phyloP scores from a whole-genome alignment of 2,113 vertebrate species.

The Proterorhinus semilunaris region DNA sequence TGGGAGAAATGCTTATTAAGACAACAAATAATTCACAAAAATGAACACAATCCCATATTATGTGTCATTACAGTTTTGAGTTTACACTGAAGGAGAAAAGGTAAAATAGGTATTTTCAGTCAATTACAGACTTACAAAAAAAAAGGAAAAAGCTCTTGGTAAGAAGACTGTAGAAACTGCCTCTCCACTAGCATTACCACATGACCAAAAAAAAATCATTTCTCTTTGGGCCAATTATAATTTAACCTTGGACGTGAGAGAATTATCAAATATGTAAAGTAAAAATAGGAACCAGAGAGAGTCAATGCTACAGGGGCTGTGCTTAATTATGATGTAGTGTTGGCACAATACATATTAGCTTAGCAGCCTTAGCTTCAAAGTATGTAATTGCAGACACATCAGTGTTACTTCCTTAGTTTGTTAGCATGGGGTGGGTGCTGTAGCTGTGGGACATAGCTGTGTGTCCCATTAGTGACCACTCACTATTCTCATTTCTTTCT shows the following conservation, averaged over 20 bases:
- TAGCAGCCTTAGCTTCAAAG: neutral
- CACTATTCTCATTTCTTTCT: constrained; percentile 33
- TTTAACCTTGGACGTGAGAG: constrained; percentile 8
- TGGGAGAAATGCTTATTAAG: neutral
- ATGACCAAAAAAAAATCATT: constrained; percentile 1
- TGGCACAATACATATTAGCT: constrained; percentile 7
- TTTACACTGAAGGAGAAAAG: too few relatives aligned
- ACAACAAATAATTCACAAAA: neutral
- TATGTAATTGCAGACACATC: neutral
- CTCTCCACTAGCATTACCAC: neutral
- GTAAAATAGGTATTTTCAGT: neutral
- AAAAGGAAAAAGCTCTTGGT: neutral
- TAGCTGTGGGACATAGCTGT: constrained; percentile 36
- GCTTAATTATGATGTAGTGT: constrained; percentile 2
- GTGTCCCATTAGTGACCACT: constrained; percentile 57
- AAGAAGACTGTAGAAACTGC: neutral
- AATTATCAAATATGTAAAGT: constrained; percentile 12
- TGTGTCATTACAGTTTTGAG: too few relatives aligned
- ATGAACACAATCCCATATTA: neutral
- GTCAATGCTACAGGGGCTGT: constrained; percentile 3
- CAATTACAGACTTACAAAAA: neutral
- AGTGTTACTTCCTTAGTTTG: constrained; percentile 14
- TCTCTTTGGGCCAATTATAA: constrained; percentile 12
- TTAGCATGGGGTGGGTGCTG: constrained; percentile 41
- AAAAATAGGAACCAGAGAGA: constrained; percentile 10